Conservation (phyloP, 2,888 invertebrate genomes). For the Abrostola tripartita region DNA sequence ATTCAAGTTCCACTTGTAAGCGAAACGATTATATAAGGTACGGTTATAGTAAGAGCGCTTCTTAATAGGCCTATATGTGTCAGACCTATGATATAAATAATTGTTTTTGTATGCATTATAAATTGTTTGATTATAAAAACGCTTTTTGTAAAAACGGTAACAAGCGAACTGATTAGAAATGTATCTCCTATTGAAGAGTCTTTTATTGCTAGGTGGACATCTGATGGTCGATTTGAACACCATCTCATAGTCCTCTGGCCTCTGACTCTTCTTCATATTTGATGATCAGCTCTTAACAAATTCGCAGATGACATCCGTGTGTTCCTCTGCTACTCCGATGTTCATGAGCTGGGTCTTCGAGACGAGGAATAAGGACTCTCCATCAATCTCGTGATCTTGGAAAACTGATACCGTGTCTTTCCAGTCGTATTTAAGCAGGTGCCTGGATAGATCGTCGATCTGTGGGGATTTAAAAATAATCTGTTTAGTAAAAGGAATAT, state of each 20-base stretch:
- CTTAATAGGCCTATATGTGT: not conserved
- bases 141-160: too few species aligned
- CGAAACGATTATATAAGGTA: not conserved
- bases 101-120: too few species aligned
- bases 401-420: slow-evolving; percentile 73
- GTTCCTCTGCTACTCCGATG: slow-evolving; percentile 76
- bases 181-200: slow-evolving; percentile 22
- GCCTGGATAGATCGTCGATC: slow-evolving; percentile 70
- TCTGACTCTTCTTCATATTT: slow-evolving; percentile 16
- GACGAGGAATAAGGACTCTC: slow-evolving; percentile 78
- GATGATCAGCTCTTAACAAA: slow-evolving; percentile 69
- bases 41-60: not conserved
- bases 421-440: slow-evolving; percentile 74
- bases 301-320: slow-evolving; percentile 73
- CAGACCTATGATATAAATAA: too few species aligned
- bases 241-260: slow-evolving; percentile 27
- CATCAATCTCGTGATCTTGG: slow-evolving; percentile 82
- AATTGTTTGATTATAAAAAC: too few species aligned
- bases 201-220: slow-evolving; percentile 3
- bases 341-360: slow-evolving; percentile 73
- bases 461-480: slow-evolving; percentile 36
- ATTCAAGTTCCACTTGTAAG: not conserved
- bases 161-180: slow-evolving; percentile 14
- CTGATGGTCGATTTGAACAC: slow-evolving; percentile 21
- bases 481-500: too few species aligned